Evolutionary conservation across 2,113 vertebrate genomes (phyloP).

Genomic region (Astatoreochromis straeleni): DNA sequence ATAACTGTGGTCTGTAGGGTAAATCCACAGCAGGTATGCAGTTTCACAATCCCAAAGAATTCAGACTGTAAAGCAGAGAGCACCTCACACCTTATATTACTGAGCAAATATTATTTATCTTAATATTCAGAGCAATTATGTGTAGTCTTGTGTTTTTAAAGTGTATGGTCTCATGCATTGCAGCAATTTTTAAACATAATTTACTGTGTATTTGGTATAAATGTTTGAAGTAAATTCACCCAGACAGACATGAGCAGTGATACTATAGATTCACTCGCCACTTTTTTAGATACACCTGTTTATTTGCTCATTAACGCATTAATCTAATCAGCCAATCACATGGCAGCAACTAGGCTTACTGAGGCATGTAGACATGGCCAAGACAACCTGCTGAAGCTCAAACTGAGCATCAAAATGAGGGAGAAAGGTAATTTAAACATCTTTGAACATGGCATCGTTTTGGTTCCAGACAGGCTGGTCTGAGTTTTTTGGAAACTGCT

Average conservation of each 20-base stretch:
- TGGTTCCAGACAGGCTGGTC: rapidly evolving
- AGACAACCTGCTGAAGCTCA: not conserved
- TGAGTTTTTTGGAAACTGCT: not conserved
- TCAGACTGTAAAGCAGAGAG: not conserved
- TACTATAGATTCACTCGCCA: not conserved
- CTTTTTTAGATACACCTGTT: not conserved
- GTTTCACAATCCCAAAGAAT: constrained; percentile 14
- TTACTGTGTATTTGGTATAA: not conserved
- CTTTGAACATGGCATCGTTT: not conserved
- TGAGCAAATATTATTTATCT: not conserved
- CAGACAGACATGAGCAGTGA: not conserved
- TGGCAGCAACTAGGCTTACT: not conserved
- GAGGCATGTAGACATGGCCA: not conserved
- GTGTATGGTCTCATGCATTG: not conserved
- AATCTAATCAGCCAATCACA: not conserved
- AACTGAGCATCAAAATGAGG: not conserved
- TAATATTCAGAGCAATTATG: not conserved
- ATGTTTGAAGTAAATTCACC: not conserved
- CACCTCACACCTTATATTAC: not conserved
- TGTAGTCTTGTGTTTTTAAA: not conserved
- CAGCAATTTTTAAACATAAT: not conserved
- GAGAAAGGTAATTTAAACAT: not conserved
- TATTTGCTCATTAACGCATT: not conserved
- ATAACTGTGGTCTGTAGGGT: constrained; percentile 41
- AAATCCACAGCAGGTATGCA: constrained; percentile 35